Evolutionary conservation across 2,113 vertebrate genomes (phyloP).

Genomic region (Pachycephala philippinensis): DNA sequence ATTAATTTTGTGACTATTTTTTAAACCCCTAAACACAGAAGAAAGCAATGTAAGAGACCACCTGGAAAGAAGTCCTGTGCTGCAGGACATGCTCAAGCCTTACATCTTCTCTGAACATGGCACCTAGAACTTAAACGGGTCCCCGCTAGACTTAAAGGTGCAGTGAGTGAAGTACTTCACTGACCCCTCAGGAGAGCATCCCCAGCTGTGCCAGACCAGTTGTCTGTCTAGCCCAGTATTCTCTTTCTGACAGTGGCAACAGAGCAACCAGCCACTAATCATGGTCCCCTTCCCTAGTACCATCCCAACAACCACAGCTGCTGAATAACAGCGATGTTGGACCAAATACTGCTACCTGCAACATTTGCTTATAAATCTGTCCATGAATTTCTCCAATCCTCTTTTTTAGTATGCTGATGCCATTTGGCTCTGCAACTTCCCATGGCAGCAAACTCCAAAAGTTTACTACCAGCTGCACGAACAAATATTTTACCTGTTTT

Average conservation of each 20-base stretch:
- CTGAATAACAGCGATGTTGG: not conserved
- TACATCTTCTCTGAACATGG: not conserved
- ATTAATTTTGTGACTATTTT: not conserved
- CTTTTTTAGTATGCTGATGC: not conserved
- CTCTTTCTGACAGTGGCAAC: not conserved
- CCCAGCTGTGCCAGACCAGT: accelerated
- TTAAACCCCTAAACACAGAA: not conserved
- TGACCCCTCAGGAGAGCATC: not conserved
- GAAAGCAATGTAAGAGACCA: not conserved
- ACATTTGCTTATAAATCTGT: not conserved
- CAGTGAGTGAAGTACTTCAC: not conserved
- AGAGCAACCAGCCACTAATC: not conserved
- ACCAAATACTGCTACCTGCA: not conserved
- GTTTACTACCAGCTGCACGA: not conserved
- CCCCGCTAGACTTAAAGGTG: not conserved
- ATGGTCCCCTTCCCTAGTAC: not conserved
- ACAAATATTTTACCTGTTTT: not conserved
- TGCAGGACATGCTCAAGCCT: not conserved
- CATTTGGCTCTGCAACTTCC: not conserved
- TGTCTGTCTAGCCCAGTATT: not conserved
- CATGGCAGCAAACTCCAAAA: not conserved
- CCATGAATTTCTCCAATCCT: not conserved
- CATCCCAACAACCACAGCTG: not conserved
- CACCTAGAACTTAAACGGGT: not conserved
- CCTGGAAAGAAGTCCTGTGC: not conserved